Evolutionary conservation across 1,140 invertebrate genomes (phyloP).

Genomic region (Lasioglossum baleicum): DNA sequence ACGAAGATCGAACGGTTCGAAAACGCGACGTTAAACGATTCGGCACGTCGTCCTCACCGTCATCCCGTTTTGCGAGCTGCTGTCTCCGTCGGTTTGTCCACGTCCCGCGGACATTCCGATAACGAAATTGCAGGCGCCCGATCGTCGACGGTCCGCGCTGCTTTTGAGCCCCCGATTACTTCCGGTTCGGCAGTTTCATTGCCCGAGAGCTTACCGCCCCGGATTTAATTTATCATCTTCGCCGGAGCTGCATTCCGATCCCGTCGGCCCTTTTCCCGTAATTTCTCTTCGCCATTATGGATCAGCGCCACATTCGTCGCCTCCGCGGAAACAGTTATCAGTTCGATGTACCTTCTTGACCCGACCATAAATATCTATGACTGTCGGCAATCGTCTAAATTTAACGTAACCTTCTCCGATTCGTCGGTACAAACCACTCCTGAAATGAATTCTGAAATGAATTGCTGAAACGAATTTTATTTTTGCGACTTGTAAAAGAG

Average conservation of each 20-base stretch:
- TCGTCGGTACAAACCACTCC: too few relatives aligned
- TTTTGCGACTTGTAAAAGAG: too few relatives aligned
- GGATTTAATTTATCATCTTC: constrained; percentile 66
- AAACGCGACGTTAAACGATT: constrained; percentile 47
- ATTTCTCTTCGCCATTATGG: constrained; percentile 36
- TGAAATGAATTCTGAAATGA: too few relatives aligned
- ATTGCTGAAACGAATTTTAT: too few relatives aligned
- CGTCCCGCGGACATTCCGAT: constrained; percentile 23
- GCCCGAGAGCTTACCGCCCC: constrained; percentile 50
- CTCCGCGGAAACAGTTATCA: constrained; percentile 25
- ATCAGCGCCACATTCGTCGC: neutral
- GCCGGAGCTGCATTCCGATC: constrained; percentile 32
- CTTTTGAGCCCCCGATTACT: constrained; percentile 63
- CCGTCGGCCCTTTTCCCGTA: neutral
- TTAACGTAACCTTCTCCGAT: too few relatives aligned
- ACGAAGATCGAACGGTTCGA: neutral
- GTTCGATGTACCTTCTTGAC: constrained; percentile 2
- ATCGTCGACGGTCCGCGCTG: constrained; percentile 20
- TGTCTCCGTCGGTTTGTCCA: neutral
- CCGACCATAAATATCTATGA: too few relatives aligned
- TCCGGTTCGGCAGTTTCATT: constrained; percentile 66
- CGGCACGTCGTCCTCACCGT: constrained; percentile 40
- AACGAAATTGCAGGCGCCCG: constrained; percentile 57
- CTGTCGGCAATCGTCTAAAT: too few relatives aligned
- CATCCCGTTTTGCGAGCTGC: neutral